Evolutionary conservation across 2,888 invertebrate genomes (phyloP), one percentile per base, ranked within the genome.

Genomic region (Strigamia transsilvanica): DNA sequence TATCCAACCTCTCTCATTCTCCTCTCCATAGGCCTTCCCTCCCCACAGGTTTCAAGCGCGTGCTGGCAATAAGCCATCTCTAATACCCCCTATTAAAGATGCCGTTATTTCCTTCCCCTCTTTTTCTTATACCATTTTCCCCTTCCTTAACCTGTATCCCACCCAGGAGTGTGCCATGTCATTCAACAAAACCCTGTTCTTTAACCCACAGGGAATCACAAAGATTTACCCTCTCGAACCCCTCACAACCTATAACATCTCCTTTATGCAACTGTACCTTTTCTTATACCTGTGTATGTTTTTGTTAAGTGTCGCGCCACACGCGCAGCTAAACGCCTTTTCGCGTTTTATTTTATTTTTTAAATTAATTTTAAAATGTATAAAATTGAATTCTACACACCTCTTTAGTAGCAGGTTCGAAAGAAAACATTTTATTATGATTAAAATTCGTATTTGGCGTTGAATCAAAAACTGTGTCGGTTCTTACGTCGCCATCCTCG

Each of bases 371-470:
- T 18, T 73, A 34, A 79, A 15, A 13, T 79, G 38, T 38, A 79
- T 21, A 79, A 41, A 41, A 77, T 38, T 0, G 38, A 41, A 18
- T 18, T 83, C 66, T 79, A 12, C 15, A n/a, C 80, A 89, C 89
- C 86, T 89, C 87, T 81, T 88, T 85, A 3, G 89, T 89, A 23
- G 88, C 90, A 66, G 89, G 87, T 73, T 87, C 87, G 85, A 88
- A 89, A 6, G 86, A 85, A 85, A 88, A 88, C 41, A 88, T 85
- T 84, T 89, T 88, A 83, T 87, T 88, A 85, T 89, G 89, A 51
- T 88, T 87, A 84, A 89, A 90, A 56, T 88, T 87, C 0, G 90
- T 90, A 85, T 90, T 89, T 27, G 73, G 73, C 73, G 87, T 86
- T 4, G 88, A 87, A 18, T 88, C 88, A 5, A 85, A 85, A 10